Conservation (phyloP, 2,888 invertebrate genomes). For the Bombylius discolor region DNA sequence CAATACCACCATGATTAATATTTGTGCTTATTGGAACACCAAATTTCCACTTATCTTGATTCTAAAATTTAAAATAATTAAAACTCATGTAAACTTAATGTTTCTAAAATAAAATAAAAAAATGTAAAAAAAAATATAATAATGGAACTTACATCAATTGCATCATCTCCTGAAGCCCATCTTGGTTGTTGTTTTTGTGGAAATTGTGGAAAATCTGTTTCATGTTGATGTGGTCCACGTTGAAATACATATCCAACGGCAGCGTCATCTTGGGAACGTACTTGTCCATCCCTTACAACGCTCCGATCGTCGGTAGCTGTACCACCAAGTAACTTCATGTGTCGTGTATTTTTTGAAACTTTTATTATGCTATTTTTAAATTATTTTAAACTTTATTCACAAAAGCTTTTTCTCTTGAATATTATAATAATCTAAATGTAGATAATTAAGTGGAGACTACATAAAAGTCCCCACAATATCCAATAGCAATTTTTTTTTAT, state of each 20-base stretch:
- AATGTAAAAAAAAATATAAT: too few relatives aligned
- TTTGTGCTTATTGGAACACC: constrained; percentile 46
- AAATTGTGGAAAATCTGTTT: constrained; percentile 63
- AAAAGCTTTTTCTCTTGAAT: too few relatives aligned
- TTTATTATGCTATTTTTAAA: constrained; percentile 34
- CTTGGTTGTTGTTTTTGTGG: constrained; percentile 57
- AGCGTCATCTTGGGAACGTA: constrained; percentile 76
- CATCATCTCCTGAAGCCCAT: constrained; percentile 84
- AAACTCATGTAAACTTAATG: neutral
- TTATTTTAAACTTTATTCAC: neutral
- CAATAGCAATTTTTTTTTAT: too few relatives aligned
- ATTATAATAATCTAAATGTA: too few relatives aligned
- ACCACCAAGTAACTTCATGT: constrained; percentile 68
- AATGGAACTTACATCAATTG: constrained; percentile 59
- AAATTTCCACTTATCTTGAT: constrained; percentile 79
- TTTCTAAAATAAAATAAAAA: too few relatives aligned
- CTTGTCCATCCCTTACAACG: constrained; percentile 54
- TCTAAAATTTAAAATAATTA: constrained; percentile 45
- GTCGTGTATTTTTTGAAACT: constrained; percentile 37
- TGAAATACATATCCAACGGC: constrained; percentile 88
- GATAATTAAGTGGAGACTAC: too few relatives aligned
- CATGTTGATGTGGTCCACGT: constrained; percentile 51
- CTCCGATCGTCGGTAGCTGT: constrained; percentile 51
- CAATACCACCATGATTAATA: constrained; percentile 39
- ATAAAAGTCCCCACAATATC: too few relatives aligned